Base-by-base conservation (phyloP, 2,888 invertebrate species). In the Volucella inflata region DNA sequence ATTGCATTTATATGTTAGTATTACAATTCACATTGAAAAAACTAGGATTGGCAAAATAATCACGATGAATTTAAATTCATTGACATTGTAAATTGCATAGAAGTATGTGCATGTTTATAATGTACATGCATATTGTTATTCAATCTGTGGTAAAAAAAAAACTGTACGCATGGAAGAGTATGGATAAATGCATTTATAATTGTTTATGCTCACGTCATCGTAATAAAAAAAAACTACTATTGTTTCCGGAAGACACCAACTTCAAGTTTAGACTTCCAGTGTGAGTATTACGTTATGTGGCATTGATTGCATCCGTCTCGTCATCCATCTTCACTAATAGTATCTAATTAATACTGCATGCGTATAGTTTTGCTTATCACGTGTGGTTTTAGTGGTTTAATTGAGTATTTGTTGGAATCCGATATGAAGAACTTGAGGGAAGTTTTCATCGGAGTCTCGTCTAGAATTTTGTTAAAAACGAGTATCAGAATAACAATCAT, bases 251-350 rank as follows among this genome's bases (percentile, higher is more conserved):
- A 65, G 75, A 75, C 67, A 70, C 60, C 48, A 84, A 75, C 74
- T 76, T 80, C 60, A 80, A 71, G 70, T 50, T 40, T 38, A 57
- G 16, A 14, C 48, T 53, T 14, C 30, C 38, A 46, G 44, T 71
- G 50, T 16, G 36, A 21, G 59, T 57, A 53, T 72, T 16, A n/a
- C 36, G 53, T 62, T 78, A 59, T 59, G 55, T 60, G 64, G 74
- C 79, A 67, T 80, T 80, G 80, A 84, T 84, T 83, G 78, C 68
- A 78, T 78, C 68, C 62, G 83, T 78, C 83, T 53, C 57, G 51
- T 57, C 65, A 48, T 16, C 40, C 68, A 74, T 70, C 57, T 68
- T 53, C 67, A 40, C 21, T 11, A 42, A 21, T 8, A 67, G 57
- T n/a, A n/a, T 36, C 42, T 16, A 78, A 72, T 48, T 74, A 65